Base-by-base conservation (phyloP, 1,140 invertebrate genomes). In the Littorina saxatilis region DNA sequence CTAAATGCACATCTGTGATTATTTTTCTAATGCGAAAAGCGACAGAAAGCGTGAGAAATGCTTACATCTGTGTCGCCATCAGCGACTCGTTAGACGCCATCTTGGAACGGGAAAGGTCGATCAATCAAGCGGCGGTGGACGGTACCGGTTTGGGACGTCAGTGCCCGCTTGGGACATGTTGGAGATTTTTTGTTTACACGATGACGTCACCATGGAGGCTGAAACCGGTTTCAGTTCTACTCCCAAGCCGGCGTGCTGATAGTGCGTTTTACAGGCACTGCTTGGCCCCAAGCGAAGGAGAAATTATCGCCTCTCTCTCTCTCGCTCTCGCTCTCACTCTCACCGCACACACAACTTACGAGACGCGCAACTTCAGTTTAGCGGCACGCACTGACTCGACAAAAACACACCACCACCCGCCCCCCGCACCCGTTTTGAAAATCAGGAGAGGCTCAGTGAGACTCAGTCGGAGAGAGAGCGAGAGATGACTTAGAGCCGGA, bases 271-370 rank as follows among this genome's bases (percentile, higher is more conserved):
- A 61, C 35, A 58, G 40, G 72, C 47, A 23, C 43, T 47, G 32
- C 35, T 63, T 68, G 78, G 68, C 39, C 68, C 37, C 63, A 63
- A 80, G 37, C 32, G 37, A 80, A 63, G 68, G 58, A 80, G 78
- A 80, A 63, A 80, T 55, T 43, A 63, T 43, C n/a, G n/a, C n/a
- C n/a, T n/a, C n/a, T n/a, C n/a, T n/a, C n/a, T n/a, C n/a, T n/a
- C n/a, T n/a, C n/a, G n/a, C n/a, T n/a, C n/a, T n/a, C n/a, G n/a
- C n/a, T n/a, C n/a, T n/a, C n/a, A n/a, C n/a, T n/a, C n/a, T 58
- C 68, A 39, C n/a, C 39, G 68, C 4, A 76, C 4, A 76, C n/a
- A 76, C 5, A 76, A n/a, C 43, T 27, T 29, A n/a, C 15, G 17
- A 55, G 74, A 55, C 4, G 39, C 15, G 32, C 37, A 55, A 43